These are phyloP conservation scores for Nyctalus aviator DNA, from an alignment of 2,797 vertebrate species.

Conservation along the genomic window DNA sequence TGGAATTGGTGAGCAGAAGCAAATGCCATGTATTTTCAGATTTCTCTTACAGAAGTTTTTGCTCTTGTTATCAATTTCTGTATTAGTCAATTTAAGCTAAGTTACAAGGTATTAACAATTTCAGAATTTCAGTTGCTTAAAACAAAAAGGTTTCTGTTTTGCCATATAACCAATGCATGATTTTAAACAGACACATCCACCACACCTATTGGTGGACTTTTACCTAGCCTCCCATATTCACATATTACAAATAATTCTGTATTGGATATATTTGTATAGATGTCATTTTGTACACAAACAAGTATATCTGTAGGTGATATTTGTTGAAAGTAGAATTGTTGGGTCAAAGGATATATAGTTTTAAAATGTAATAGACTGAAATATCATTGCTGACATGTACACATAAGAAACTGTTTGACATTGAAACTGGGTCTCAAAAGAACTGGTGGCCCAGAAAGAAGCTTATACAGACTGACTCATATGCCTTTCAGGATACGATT, in stretches of 20 bases:
- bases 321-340: slow-evolving; percentile 18
- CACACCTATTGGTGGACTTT: neutral
- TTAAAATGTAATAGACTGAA: neutral
- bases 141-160: neutral
- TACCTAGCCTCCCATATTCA: neutral
- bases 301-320: neutral
- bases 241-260: slow-evolving; percentile 1
- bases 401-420: too few species aligned
- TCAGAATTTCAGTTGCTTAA: slow-evolving; percentile 23
- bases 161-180: neutral
- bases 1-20: slow-evolving; percentile 93
- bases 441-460: too few species aligned
- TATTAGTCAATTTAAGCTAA: neutral
- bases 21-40: neutral
- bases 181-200: neutral
- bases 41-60: neutral
- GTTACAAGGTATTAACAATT: neutral
- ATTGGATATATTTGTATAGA: neutral
- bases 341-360: neutral
- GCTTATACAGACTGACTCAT: too few species aligned
- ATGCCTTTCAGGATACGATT: too few species aligned
- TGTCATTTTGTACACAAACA: neutral
- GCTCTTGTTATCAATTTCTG: neutral
- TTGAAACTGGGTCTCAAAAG: too few species aligned
- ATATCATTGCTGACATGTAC: too few species aligned